Evolutionary conservation across 2,797 vertebrate species (phyloP).

Genomic region (Sebastes trivittatus): DNA sequence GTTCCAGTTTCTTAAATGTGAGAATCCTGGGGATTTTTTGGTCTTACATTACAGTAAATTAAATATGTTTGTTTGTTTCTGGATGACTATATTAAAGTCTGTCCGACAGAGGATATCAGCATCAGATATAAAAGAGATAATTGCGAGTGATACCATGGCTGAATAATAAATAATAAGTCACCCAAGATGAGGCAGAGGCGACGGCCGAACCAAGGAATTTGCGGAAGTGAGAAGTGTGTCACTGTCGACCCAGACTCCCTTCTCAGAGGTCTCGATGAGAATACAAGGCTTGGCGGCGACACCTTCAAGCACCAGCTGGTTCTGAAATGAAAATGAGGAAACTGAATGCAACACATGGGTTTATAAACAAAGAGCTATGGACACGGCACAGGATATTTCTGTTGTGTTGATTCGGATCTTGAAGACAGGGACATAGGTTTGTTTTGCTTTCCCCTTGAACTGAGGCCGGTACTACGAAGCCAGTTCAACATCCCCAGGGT

Average conservation of each 20-base stretch:
- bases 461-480: too few relatives aligned
- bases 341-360: not conserved
- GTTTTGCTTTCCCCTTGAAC: not conserved
- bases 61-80: not conserved
- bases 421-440: not conserved
- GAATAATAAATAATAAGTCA: conserved; percentile 53
- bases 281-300: conserved; percentile 79
- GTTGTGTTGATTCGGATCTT: not conserved
- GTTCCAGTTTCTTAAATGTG: not conserved
- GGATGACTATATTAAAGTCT: not conserved
- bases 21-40: not conserved
- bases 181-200: conserved; percentile 87
- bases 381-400: not conserved
- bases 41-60: not conserved
- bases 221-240: conserved; percentile 81
- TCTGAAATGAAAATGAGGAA: conserved; percentile 72
- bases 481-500: too few relatives aligned
- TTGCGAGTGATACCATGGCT: not conserved
- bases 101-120: not conserved
- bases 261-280: conserved; percentile 84
- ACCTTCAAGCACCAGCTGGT: conserved; percentile 80
- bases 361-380: not conserved
- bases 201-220: conserved; percentile 83
- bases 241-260: conserved; percentile 69
- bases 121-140: not conserved